Percentiles rank a stretch among this genome's conserved stretches.
Evolutionary conservation across 2,888 invertebrate genomes (phyloP).

Genomic region (Melanotus villosus): DNA sequence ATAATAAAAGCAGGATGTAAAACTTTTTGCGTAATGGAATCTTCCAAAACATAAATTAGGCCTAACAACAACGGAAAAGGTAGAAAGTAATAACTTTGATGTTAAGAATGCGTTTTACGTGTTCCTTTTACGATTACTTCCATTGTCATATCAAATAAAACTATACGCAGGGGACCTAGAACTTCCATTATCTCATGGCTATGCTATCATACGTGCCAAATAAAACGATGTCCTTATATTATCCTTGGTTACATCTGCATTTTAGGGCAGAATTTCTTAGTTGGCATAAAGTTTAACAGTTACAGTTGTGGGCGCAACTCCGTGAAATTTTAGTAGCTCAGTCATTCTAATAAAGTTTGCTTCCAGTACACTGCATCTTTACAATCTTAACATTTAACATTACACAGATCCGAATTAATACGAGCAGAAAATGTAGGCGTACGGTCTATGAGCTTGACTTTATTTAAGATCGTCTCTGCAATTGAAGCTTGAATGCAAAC

Average conservation of each 20-base stretch:
- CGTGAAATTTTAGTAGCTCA: slow-evolving; percentile 17
- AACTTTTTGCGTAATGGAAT: no score
- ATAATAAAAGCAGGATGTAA: no score
- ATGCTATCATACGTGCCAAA: background rate
- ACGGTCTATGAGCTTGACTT: background rate
- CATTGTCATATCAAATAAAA: slow-evolving; percentile 15
- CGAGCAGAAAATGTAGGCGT: background rate
- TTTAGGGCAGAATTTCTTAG: slow-evolving; percentile 7
- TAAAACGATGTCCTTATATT: slow-evolving; percentile 2
- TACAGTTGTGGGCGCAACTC: slow-evolving; percentile 17
- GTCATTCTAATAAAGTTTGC: slow-evolving; percentile 12
- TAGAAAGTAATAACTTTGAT: background rate
- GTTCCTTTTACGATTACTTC: slow-evolving; percentile 13
- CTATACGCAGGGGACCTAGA: background rate
- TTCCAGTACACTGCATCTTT: slow-evolving; percentile 12
- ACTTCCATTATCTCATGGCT: slow-evolving; percentile 15
- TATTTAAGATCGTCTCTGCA: no score
- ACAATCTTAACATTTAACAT: background rate
- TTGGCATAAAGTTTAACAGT: slow-evolving; percentile 19
- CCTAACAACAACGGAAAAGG: background rate
- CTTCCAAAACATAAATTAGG: background rate
- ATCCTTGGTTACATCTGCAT: slow-evolving; percentile 14
- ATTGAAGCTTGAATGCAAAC: no score
- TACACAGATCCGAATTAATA: slow-evolving; percentile 4
- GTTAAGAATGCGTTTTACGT: slow-evolving; percentile 9